Evolutionary conservation across 1,140 invertebrate genomes (phyloP).

Genomic region (Anoplophora glabripennis): DNA sequence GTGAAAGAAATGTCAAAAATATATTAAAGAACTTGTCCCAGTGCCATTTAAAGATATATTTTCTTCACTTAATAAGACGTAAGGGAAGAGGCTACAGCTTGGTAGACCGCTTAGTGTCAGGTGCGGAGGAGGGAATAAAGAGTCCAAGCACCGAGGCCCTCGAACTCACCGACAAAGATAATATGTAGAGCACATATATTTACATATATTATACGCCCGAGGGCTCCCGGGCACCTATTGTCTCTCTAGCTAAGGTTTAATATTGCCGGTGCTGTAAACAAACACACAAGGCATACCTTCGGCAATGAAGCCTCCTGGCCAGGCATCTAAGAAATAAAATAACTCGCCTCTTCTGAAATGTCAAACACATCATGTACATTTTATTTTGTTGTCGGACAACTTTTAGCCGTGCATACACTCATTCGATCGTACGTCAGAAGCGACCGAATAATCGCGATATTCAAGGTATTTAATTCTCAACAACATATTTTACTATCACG

Average conservation of each 20-base stretch:
- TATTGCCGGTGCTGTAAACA: conserved; percentile 23
- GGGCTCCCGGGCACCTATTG: conserved; percentile 22
- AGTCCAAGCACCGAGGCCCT: conserved; percentile 18
- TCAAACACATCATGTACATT: conserved; percentile 34
- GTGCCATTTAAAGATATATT: no score
- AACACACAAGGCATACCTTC: conserved; percentile 11
- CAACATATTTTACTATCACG: no score
- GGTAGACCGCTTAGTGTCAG: neutral
- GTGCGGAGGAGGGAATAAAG: conserved; percentile 20
- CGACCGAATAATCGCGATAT: no score
- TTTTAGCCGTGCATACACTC: conserved; percentile 11
- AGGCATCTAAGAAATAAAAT: conserved; percentile 20
- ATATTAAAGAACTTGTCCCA: no score
- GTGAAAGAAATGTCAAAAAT: no score
- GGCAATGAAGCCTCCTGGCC: conserved; percentile 7
- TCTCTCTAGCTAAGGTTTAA: conserved; percentile 9
- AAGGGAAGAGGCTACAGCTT: no score
- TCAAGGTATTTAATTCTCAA: no score
- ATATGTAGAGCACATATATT: conserved; percentile 43
- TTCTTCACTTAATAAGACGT: no score
- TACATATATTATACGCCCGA: conserved; percentile 37
- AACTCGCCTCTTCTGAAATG: conserved; percentile 25
- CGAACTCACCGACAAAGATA: conserved; percentile 39
- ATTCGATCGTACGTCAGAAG: no score
- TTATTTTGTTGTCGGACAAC: conserved; percentile 29